These are phyloP conservation scores for Perithous albicinctus DNA, from an alignment of 2,888 invertebrate species.

Conservation along the genomic window DNA sequence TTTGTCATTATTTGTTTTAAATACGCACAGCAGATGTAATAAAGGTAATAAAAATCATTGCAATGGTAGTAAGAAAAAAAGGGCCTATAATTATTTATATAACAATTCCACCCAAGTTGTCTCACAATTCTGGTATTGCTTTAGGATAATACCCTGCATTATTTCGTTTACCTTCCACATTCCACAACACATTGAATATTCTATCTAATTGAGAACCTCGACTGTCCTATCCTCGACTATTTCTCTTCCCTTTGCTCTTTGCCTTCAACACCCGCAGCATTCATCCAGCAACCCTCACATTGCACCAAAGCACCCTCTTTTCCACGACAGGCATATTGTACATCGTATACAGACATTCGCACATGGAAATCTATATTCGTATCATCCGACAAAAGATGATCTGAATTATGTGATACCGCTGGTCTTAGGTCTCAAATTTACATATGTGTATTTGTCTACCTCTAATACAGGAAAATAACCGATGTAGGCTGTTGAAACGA, in stretches of 20 bases:
- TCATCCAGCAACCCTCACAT: conserved; percentile 42
- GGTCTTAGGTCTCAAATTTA: too few species aligned
- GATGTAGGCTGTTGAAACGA: conserved; percentile 53
- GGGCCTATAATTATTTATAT: too few species aligned
- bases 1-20: too few species aligned
- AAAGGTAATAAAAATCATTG: too few species aligned
- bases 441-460: conserved; percentile 79
- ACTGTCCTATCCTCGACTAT: conserved; percentile 24
- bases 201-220: conserved; percentile 47
- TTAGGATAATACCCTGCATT: too few species aligned
- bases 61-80: too few species aligned
- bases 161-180: too few species aligned
- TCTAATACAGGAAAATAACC: conserved; percentile 65
- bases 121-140: too few species aligned
- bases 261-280: conserved; percentile 15
- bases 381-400: conserved; percentile 70
- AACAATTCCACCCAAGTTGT: too few species aligned
- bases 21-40: too few species aligned
- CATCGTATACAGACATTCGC: conserved; percentile 36
- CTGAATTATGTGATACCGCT: conserved; percentile 77
- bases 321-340: too few species aligned
- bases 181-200: not conserved
- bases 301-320: too few species aligned
- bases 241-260: conserved; percentile 22
- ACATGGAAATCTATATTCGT: conserved; percentile 28